Evolutionary conservation across 2,888 invertebrate species (phyloP), one percentile per base, ranked within the genome.

Genomic region (Apomyelois bistriatella): DNA sequence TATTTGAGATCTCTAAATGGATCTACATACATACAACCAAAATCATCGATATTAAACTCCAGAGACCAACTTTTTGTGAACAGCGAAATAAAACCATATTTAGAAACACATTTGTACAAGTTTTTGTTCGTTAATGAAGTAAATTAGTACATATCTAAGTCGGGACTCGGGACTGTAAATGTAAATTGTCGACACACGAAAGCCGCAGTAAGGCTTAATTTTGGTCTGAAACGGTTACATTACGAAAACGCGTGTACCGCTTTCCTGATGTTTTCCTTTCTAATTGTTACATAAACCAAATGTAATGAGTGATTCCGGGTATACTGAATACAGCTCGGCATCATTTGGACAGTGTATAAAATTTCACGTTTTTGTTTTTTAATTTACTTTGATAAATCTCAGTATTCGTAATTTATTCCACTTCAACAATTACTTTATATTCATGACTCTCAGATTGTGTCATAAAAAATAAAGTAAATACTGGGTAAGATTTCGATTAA

Each of bases 281-380:
- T 82, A 82, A 85, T 85, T 84, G 82, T 81, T 76, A 77, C 76
- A 81, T 83, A 80, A 84, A 82, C 76, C 77, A 76, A 82, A 82
- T 74, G 73, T 76, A 82, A 79, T 72, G 76, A 70, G 78, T 71
- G 68, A 69, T 77, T 52, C 22, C 37, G 13, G 51, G 52, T 46
- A 13, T 37, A 36, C 43, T 16, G 10, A 5, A 43, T 46, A 35
- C 42, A 36, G 37, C 17, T 22, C 17, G 22, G 52, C 28, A 35
- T 52, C 52, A 52, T 43, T 38, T 42, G 51, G 35, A 42, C 16
- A 35, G 17, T 9, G 36, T 13, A 40, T 38, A 38, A 30, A 28
- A 15, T 40, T 40, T 38, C 15, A 28, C 10, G 28, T 48, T 22
- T 22, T 22, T 22, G 2, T 22, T 3, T 22, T 5, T 22, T 22